A percentile compares a stretch with the other conserved stretches of the same genome.
Conservation (phyloP, 2,113 vertebrate species). For the Pterophyllum scalare region DNA sequence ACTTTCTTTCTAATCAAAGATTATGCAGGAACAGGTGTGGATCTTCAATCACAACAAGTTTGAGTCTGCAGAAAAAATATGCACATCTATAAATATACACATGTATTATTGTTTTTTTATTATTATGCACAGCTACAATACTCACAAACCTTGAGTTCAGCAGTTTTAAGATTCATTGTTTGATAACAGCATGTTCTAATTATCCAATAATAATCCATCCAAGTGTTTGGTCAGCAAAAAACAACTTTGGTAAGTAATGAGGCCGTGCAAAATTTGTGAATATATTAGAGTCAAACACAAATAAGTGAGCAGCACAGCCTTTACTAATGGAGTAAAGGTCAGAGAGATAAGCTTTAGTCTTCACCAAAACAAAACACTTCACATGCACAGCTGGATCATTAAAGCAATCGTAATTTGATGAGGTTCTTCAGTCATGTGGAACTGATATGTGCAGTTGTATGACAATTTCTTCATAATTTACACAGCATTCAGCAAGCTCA, state of each 20-base stretch:
- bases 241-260: slow-evolving; percentile 63
- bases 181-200: slow-evolving; percentile 61
- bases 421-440: neutral
- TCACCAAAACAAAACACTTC: slow-evolving; percentile 31
- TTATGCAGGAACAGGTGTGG: neutral
- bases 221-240: slow-evolving; percentile 68
- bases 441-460: neutral
- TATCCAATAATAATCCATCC: slow-evolving; percentile 65
- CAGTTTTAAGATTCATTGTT: slow-evolving; percentile 54
- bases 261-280: slow-evolving; percentile 37
- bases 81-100: neutral
- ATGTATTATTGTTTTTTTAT: neutral
- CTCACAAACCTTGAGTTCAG: slow-evolving; percentile 37
- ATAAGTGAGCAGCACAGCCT: slow-evolving; percentile 38
- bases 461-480: neutral
- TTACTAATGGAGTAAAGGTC: slow-evolving; percentile 50
- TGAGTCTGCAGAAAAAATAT: neutral
- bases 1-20: neutral
- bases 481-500: neutral
- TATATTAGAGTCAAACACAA: slow-evolving; percentile 46
- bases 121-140: neutral
- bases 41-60: neutral
- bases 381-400: neutral
- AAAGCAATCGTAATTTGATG: neutral
- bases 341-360: slow-evolving; percentile 33